Evolutionary conservation across 2,888 invertebrate species (phyloP).

Genomic region (Caenorhabditis virilis): DNA sequence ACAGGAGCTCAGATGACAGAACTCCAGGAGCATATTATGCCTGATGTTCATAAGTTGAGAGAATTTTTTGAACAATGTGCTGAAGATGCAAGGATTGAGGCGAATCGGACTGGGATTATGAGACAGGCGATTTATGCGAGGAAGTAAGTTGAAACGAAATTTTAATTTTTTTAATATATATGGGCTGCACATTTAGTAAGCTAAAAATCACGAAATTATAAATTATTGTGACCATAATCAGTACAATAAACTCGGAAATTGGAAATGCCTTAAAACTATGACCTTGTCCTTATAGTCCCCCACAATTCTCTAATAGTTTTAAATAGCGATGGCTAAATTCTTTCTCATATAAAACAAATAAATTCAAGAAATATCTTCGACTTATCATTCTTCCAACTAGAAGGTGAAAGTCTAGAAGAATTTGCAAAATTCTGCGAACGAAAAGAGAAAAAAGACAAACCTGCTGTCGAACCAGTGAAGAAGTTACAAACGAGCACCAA

Average conservation of each 20-base stretch:
- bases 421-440: constrained; percentile 23
- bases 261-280: too few species aligned
- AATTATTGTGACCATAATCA: too few species aligned
- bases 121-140: constrained; percentile 50
- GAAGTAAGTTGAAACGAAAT: constrained; percentile 39
- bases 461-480: background rate
- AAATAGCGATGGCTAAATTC: too few species aligned
- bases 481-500: constrained; percentile 1
- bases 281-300: too few species aligned
- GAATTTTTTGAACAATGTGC: constrained; percentile 72
- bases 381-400: constrained; percentile 11
- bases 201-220: too few species aligned
- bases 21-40: constrained; percentile 70
- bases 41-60: constrained; percentile 71
- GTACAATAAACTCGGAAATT: background rate
- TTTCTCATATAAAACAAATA: background rate
- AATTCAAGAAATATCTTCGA: background rate
- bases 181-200: too few species aligned
- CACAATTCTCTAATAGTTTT: too few species aligned
- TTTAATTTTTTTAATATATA: too few species aligned
- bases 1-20: constrained; percentile 66
- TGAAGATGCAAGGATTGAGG: constrained; percentile 70
- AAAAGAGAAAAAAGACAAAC: constrained; percentile 10
- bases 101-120: constrained; percentile 66
- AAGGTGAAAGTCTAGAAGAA: constrained; percentile 9